These are phyloP conservation scores for Caracal caracal DNA, from an alignment of 2,113 vertebrate genomes.

Conservation along the genomic window DNA sequence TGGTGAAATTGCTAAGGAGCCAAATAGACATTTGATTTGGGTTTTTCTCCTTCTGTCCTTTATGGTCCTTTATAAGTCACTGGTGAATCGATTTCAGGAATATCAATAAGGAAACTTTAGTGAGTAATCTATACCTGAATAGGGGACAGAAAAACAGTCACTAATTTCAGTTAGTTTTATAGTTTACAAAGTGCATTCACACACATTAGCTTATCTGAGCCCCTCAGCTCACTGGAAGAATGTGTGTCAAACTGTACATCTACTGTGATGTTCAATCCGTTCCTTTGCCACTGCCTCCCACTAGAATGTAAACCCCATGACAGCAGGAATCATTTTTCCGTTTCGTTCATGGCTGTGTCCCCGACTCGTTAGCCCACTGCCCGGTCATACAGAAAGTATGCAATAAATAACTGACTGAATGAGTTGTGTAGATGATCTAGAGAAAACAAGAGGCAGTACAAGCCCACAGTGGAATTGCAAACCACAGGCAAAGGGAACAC, in stretches of 20 bases:
- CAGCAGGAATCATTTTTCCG: not conserved
- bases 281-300: not conserved
- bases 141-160: not conserved
- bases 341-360: not conserved
- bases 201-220: not conserved
- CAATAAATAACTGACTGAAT: not conserved
- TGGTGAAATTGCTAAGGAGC: not conserved
- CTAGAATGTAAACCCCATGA: not conserved
- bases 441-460: not conserved
- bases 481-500: not conserved
- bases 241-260: rapidly evolving
- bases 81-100: not conserved
- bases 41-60: not conserved
- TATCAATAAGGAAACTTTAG: not conserved
- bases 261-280: rapidly evolving
- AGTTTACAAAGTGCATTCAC: not conserved
- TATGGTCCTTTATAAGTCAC: not conserved
- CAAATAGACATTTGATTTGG: not conserved
- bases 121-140: not conserved
- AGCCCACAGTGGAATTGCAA: not conserved
- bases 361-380: not conserved
- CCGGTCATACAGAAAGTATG: not conserved
- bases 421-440: not conserved
- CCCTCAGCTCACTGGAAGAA: not conserved
- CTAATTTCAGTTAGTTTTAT: not conserved